Percentiles rank a stretch among this genome's conserved stretches.
Conservation (phyloP, 1,140 invertebrate genomes). For the Lutraria rhynchaena region DNA sequence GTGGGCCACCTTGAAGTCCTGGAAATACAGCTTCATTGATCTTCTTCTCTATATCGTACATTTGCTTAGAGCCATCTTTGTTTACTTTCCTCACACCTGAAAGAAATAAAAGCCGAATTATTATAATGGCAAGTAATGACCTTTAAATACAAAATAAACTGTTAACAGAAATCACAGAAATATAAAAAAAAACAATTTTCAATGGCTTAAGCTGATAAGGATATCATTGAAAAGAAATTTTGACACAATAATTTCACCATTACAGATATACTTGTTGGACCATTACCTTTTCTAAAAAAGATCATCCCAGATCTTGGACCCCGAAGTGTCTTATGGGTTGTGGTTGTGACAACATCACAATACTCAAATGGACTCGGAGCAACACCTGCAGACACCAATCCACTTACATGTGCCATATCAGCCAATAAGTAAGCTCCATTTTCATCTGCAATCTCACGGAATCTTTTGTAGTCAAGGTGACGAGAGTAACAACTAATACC, state of each 20-base stretch:
- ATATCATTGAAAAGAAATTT: no score
- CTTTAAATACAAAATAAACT: no score
- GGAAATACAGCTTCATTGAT: slow-evolving; percentile 98
- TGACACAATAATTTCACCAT: no score
- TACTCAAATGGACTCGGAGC: slow-evolving; percentile 96
- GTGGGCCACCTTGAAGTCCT: slow-evolving; percentile 95
- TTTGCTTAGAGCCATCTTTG: slow-evolving; percentile 88
- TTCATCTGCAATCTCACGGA: slow-evolving; percentile 93
- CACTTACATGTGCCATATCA: slow-evolving; percentile 98
- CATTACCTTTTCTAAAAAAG: slow-evolving; percentile 94
- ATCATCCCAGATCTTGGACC: slow-evolving; percentile 95
- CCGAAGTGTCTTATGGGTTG: slow-evolving; percentile 97
- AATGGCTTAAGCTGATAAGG: no score
- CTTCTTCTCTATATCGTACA: slow-evolving; percentile 93
- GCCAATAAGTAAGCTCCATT: slow-evolving; percentile 94
- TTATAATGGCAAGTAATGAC: no score
- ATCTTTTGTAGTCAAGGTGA: slow-evolving; percentile 92
- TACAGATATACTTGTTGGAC: no score
- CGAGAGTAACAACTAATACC: slow-evolving; percentile 93
- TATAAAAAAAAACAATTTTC: no score
- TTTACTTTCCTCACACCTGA: slow-evolving; percentile 86
- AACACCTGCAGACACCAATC: slow-evolving; percentile 93
- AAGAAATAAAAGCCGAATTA: slow-evolving; percentile 41
- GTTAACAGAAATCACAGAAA: no score
- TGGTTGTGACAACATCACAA: slow-evolving; percentile 97